Percentiles rank a stretch among this genome's conserved stretches.
Conservation (phyloP, 2,888 invertebrate genomes). For the Pediacus dermestoides region DNA sequence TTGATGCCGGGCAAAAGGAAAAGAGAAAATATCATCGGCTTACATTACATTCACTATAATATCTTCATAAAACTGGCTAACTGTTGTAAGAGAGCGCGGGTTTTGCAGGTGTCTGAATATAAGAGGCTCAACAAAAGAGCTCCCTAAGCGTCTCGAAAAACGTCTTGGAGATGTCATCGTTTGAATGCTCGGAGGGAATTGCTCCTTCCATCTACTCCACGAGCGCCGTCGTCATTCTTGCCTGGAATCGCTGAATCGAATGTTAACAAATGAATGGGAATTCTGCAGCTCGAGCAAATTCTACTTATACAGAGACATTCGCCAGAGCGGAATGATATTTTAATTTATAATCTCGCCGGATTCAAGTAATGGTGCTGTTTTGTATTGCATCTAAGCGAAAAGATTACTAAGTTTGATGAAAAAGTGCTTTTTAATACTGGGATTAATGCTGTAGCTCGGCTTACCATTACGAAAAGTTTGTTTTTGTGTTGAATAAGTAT, state of each 20-base stretch:
- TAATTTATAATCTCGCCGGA: constrained; percentile 22
- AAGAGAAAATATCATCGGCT: constrained; percentile 8
- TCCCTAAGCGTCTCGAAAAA: constrained; percentile 12
- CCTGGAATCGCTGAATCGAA: constrained; percentile 8
- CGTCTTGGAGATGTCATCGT: constrained; percentile 15
- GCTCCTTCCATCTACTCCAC: constrained; percentile 11
- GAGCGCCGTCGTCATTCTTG: constrained; percentile 3
- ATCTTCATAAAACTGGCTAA: constrained; percentile 15
- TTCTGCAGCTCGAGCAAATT: constrained; percentile 9
- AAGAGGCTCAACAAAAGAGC: constrained; percentile 14
- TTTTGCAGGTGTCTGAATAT: constrained; percentile 16
- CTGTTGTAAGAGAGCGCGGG: constrained; percentile 11
- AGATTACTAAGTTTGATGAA: constrained; percentile 10
- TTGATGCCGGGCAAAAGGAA: too few species aligned
- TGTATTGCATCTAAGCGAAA: constrained; percentile 9
- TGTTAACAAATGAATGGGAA: constrained; percentile 9
- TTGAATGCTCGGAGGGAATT: constrained; percentile 17
- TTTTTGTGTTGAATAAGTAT: background rate
- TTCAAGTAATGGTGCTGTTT: constrained; percentile 16
- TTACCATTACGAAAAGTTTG: constrained; percentile 7
- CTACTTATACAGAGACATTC: constrained; percentile 9
- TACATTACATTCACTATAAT: constrained; percentile 10
- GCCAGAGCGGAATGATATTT: constrained; percentile 13
- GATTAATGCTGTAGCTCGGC: constrained; percentile 9
- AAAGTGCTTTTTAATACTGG: constrained; percentile 10